Evolutionary conservation across 2,113 vertebrate species (phyloP).

Genomic region (Canis aureus): DNA sequence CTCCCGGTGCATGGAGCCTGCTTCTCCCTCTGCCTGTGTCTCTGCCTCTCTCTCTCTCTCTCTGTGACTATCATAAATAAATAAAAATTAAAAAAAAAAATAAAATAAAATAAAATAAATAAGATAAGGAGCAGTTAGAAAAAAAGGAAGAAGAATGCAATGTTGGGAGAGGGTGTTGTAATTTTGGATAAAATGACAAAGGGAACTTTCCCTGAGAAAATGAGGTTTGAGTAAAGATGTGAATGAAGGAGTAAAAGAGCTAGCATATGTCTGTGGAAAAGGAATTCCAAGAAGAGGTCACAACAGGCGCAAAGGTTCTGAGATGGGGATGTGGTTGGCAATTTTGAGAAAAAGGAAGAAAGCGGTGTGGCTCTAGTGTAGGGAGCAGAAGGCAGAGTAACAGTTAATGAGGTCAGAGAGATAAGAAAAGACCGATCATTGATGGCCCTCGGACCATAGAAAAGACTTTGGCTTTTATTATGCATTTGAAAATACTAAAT

Average conservation of each 20-base stretch:
- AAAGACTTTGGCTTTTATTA: background rate
- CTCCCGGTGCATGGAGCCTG: too few relatives aligned
- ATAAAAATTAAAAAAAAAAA: too few relatives aligned
- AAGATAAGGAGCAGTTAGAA: background rate
- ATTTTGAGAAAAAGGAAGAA: background rate
- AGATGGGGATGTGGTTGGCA: background rate
- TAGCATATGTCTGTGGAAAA: background rate
- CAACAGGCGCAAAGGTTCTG: background rate
- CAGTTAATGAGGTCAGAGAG: background rate
- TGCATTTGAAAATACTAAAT: background rate
- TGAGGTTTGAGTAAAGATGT: background rate
- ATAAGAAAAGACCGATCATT: background rate
- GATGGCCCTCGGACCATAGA: background rate
- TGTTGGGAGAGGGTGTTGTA: background rate
- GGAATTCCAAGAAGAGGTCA: conserved; percentile 13
- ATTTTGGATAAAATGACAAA: background rate
- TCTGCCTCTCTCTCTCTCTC: too few relatives aligned
- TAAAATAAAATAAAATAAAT: background rate
- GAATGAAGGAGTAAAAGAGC: background rate
- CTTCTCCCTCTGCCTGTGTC: too few relatives aligned
- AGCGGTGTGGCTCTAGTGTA: background rate
- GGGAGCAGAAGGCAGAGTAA: background rate
- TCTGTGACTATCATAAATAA: too few relatives aligned
- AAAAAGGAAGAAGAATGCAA: background rate
- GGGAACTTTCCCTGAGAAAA: background rate